phyloP scores from a whole-genome alignment of 2,113 vertebrate species.

The Halcyon senegalensis region DNA sequence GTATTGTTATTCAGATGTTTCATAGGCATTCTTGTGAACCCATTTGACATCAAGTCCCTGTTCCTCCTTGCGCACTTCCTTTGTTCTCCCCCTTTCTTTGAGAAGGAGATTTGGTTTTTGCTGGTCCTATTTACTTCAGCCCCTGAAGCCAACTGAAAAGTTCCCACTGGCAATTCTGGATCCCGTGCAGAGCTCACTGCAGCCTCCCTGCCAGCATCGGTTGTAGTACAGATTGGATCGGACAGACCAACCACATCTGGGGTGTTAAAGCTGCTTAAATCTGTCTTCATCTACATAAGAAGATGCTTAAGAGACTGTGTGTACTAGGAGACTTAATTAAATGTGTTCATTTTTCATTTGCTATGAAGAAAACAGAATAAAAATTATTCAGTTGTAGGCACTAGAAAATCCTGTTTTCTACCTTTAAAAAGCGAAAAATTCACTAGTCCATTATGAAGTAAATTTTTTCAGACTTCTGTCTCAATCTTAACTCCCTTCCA shows the following conservation, averaged over 20 bases:
- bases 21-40: not conserved
- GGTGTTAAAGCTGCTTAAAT: not conserved
- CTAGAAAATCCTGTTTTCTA: not conserved
- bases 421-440: not conserved
- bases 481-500: not conserved
- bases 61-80: not conserved
- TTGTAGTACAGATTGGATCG: not conserved
- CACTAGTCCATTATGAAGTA: not conserved
- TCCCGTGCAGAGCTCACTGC: rapidly evolving
- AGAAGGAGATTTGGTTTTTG: not conserved
- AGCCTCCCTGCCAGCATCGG: not conserved
- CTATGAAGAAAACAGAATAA: not conserved
- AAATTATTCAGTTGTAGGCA: not conserved
- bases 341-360: not conserved
- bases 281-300: not conserved
- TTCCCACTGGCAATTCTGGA: not conserved
- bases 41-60: not conserved
- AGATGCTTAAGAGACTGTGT: not conserved
- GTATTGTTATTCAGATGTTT: not conserved
- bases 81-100: not conserved
- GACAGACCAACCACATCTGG: not conserved
- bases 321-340: not conserved
- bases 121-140: not conserved
- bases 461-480: not conserved
- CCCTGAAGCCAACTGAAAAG: not conserved